Conservation (phyloP, 2,888 invertebrate species). For the Ectemnius cavifrons region DNA sequence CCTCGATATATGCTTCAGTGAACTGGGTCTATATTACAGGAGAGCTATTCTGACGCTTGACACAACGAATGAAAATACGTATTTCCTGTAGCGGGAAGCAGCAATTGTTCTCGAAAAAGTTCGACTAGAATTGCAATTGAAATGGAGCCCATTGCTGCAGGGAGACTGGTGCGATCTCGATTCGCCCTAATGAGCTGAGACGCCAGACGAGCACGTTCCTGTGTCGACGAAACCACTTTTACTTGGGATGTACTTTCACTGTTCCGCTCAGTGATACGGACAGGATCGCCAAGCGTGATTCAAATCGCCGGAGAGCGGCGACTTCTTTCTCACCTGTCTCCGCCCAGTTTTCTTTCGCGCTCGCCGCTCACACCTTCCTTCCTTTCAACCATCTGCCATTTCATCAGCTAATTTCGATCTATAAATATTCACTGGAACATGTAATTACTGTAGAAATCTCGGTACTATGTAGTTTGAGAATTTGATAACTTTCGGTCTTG, state of each 20-base stretch:
- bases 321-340: constrained; percentile 38
- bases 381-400: not conserved
- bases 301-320: constrained; percentile 46
- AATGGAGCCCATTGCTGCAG: constrained; percentile 28
- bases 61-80: constrained; percentile 10
- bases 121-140: not conserved
- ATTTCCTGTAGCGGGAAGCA: no score
- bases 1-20: no score
- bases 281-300: constrained; percentile 55
- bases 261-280: constrained; percentile 68
- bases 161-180: constrained; percentile 62
- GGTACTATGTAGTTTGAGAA: no score
- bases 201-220: constrained; percentile 52
- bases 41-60: no score
- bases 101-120: no score
- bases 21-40: no score
- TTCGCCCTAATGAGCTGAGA: constrained; percentile 66
- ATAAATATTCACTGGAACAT: no score
- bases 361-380: not conserved
- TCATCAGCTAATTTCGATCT: no score
- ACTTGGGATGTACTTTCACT: constrained; percentile 74
- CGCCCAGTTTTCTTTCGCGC: constrained; percentile 10
- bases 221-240: constrained; percentile 70
- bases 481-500: no score
- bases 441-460: no score